Conservation (phyloP, 2,888 invertebrate genomes). For the Hemistola chrysoprasaria region DNA sequence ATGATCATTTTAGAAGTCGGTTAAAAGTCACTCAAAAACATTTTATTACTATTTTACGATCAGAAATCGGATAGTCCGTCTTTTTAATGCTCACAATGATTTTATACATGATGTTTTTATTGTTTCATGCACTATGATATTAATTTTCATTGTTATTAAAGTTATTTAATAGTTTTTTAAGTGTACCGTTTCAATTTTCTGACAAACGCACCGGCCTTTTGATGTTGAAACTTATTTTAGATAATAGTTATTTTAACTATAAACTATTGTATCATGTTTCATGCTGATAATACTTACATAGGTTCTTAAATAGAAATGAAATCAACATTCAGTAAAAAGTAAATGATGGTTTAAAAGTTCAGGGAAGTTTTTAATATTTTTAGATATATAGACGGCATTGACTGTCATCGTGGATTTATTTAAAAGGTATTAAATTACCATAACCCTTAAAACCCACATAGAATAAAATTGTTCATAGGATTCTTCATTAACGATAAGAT, state of each 20-base stretch:
- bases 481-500: no score
- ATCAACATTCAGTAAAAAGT: background rate
- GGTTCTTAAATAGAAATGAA: slow-evolving; percentile 6
- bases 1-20: slow-evolving; percentile 54
- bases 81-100: slow-evolving; percentile 59
- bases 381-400: no score
- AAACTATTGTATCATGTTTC: slow-evolving; percentile 12
- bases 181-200: slow-evolving; percentile 23
- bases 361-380: no score
- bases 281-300: slow-evolving; percentile 1
- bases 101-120: slow-evolving; percentile 43
- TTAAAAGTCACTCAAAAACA: slow-evolving; percentile 66
- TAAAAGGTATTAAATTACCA: no score
- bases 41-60: slow-evolving; percentile 66
- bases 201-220: slow-evolving; percentile 11
- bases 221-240: slow-evolving; percentile 14
- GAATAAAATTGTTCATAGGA: no score
- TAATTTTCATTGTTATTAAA: slow-evolving; percentile 58
- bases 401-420: no score
- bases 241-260: slow-evolving; percentile 16
- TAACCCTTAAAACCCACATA: no score
- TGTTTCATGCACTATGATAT: slow-evolving; percentile 48
- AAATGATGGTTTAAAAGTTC: no score
- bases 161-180: slow-evolving; percentile 34
- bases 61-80: slow-evolving; percentile 72